Evolutionary conservation across 2,113 vertebrate species (phyloP).

Genomic region (Heterotis niloticus): DNA sequence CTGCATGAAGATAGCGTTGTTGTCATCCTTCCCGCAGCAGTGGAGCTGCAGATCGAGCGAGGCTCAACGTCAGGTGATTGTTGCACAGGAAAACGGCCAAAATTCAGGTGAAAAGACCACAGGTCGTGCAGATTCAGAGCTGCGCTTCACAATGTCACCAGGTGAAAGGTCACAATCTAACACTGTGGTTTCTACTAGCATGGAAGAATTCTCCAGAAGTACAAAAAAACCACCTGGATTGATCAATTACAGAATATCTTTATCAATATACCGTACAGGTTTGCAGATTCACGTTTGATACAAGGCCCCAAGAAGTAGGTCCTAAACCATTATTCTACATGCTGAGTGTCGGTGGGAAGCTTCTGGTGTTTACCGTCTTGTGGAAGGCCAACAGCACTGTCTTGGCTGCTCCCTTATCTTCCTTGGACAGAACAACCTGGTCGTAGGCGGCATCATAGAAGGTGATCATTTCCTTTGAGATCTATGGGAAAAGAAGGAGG

Average conservation of each 20-base stretch:
- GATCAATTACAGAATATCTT: too few relatives aligned
- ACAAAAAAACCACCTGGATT: too few relatives aligned
- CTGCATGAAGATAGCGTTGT: rapidly evolving
- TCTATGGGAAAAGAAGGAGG: constrained; percentile 54
- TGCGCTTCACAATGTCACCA: too few relatives aligned
- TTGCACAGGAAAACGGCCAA: not conserved
- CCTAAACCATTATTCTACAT: too few relatives aligned
- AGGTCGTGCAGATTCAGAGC: too few relatives aligned
- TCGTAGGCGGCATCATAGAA: constrained; percentile 79
- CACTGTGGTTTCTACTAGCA: too few relatives aligned
- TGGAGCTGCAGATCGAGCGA: constrained; percentile 65
- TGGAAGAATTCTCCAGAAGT: too few relatives aligned
- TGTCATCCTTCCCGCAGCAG: constrained; percentile 72
- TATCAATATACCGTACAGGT: too few relatives aligned
- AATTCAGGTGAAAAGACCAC: not conserved
- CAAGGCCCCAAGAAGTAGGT: too few relatives aligned
- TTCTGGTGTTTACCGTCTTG: constrained; percentile 63
- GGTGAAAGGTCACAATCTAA: too few relatives aligned
- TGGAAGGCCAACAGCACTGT: constrained; percentile 82
- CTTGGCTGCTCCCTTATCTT: constrained; percentile 45
- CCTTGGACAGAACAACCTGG: rapidly evolving
- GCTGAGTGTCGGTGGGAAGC: too few relatives aligned
- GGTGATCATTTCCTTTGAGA: constrained; percentile 78
- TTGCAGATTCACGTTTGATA: too few relatives aligned
- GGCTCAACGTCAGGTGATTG: not conserved